These are phyloP conservation scores for Apogon hyalosoma DNA, from an alignment of 2,797 vertebrate genomes.

Conservation along the genomic window DNA sequence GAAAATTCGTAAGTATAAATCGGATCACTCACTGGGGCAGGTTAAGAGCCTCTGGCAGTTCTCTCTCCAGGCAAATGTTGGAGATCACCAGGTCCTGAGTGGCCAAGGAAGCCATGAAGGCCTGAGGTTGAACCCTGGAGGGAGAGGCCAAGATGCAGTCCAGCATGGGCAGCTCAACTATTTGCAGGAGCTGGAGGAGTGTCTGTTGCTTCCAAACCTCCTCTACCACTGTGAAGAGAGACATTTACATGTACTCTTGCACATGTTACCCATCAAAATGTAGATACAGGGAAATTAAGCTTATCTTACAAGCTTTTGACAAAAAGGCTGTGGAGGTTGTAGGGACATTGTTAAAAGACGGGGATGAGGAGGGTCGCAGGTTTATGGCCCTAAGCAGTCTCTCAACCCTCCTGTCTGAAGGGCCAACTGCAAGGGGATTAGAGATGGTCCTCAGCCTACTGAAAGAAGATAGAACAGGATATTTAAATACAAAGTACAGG, in stretches of 20 bases:
- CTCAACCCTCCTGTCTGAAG: conserved; percentile 84
- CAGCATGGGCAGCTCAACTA: conserved; percentile 88
- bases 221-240: conserved; percentile 78
- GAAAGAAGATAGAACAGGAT: too few species aligned
- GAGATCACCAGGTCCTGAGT: conserved; percentile 87
- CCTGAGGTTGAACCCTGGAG: conserved; percentile 52
- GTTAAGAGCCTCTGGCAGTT: conserved; percentile 82
- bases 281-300: not conserved
- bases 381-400: conserved; percentile 84
- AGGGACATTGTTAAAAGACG: conserved; percentile 52
- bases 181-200: conserved; percentile 87
- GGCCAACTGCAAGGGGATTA: conserved; percentile 85
- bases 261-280: not conserved
- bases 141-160: conserved; percentile 87
- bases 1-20: not conserved
- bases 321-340: conserved; percentile 63
- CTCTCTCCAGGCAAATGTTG: conserved; percentile 89
- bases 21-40: conserved; percentile 83
- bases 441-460: conserved; percentile 83
- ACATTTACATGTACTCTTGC: not conserved
- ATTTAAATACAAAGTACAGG: not conserved
- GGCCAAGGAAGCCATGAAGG: conserved; percentile 51
- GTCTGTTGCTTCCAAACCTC: conserved; percentile 91
- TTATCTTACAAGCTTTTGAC: conserved; percentile 83
- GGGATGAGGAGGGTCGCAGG: conserved; percentile 74